Evolutionary conservation across 2,888 invertebrate genomes (phyloP).

Genomic region (Trissolcus brochymenae): DNA sequence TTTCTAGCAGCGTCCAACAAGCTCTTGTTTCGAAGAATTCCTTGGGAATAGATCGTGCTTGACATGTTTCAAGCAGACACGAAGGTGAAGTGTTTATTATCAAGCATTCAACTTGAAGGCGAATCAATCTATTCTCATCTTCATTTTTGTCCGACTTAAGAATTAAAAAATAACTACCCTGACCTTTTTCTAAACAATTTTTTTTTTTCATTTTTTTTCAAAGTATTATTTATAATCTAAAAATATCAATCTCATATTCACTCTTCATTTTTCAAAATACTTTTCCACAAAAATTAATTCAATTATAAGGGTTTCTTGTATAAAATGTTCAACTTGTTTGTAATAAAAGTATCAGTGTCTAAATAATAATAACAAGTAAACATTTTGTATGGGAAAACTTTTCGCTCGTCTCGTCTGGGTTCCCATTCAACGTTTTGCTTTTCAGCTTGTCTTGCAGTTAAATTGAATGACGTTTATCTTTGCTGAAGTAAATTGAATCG

Average conservation of each 20-base stretch:
- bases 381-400: too few species aligned
- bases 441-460: slow-evolving; percentile 24
- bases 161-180: not conserved
- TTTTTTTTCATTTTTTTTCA: too few species aligned
- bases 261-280: too few species aligned
- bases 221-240: too few species aligned
- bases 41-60: slow-evolving; percentile 34
- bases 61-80: slow-evolving; percentile 19
- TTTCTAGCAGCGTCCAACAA: slow-evolving; percentile 8
- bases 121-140: not conserved
- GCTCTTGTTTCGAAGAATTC: slow-evolving; percentile 23
- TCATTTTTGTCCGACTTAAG: not conserved
- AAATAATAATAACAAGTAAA: too few species aligned
- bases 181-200: too few species aligned
- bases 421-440: slow-evolving; percentile 23
- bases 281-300: too few species aligned
- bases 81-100: slow-evolving; percentile 27
- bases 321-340: too few species aligned
- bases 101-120: slow-evolving; percentile 13
- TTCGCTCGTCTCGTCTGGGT: not conserved
- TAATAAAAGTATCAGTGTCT: too few species aligned
- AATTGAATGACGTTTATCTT: slow-evolving; percentile 31
- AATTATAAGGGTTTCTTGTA: too few species aligned
- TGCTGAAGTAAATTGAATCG: slow-evolving; percentile 35
- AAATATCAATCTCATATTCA: too few species aligned